phyloP scores from a whole-genome alignment of 2,797 vertebrate species.

The Xiphorhynchus erythropygius region DNA sequence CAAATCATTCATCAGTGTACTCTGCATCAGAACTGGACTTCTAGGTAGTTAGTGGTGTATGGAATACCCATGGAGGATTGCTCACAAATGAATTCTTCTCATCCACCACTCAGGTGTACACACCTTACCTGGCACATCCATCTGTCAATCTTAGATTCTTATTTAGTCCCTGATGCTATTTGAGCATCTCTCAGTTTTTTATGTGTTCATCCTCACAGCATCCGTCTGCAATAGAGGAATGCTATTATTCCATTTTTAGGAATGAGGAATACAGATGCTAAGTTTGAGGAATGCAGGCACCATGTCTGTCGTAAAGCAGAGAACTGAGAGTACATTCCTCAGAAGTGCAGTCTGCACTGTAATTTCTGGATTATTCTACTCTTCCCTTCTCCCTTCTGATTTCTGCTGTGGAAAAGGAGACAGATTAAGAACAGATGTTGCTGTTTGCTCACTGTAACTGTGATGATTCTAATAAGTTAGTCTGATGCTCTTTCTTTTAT shows the following conservation, averaged over 20 bases:
- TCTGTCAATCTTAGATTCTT: neutral
- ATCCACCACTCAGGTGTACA: neutral
- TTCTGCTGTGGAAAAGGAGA: constrained; percentile 5
- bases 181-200: neutral
- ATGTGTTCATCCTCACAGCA: neutral
- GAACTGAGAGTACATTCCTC: neutral
- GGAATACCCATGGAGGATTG: neutral
- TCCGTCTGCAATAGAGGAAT: neutral
- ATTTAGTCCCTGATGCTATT: neutral
- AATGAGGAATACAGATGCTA: neutral
- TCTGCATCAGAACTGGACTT: neutral
- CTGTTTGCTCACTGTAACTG: constrained; percentile 39
- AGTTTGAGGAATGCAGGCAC: neutral
- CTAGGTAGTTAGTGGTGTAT: neutral
- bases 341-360: neutral
- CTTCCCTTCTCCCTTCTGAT: neutral
- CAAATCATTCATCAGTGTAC: neutral
- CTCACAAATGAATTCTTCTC: neutral
- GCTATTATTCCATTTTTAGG: neutral
- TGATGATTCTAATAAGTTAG: constrained; percentile 9
- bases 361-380: neutral
- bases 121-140: neutral
- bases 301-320: neutral
- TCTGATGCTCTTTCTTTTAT: neutral
- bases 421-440: constrained; percentile 45